A percentile compares a stretch with the other conserved stretches of the same genome.
Conservation (phyloP, 2,113 vertebrate species). For the Colossoma macropomum region DNA sequence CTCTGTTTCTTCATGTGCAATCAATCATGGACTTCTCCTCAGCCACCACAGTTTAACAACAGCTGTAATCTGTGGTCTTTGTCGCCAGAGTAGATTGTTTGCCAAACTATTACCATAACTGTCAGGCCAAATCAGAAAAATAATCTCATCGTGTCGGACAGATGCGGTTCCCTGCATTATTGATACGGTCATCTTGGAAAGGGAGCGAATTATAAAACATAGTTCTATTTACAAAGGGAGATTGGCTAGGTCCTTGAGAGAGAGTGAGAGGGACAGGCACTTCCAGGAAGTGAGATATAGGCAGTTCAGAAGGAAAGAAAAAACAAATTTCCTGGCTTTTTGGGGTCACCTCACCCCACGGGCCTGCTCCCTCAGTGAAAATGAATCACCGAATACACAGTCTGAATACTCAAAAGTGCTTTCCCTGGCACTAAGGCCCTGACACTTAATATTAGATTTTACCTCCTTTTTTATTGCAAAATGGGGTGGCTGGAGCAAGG, state of each 20-base stretch:
- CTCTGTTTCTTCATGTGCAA: conserved; percentile 82
- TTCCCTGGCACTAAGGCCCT: conserved; percentile 62
- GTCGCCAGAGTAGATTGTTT: conserved; percentile 96
- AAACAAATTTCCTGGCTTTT: conserved; percentile 81
- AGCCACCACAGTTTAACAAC: conserved; percentile 89
- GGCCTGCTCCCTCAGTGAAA: conserved; percentile 77
- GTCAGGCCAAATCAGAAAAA: conserved; percentile 97
- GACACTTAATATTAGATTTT: conserved; percentile 68
- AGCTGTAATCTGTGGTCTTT: conserved; percentile 95
- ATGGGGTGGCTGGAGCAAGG: conserved; percentile 55
- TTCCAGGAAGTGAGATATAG: conserved; percentile 96
- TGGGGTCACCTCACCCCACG: conserved; percentile 85
- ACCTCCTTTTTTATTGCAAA: conserved; percentile 59
- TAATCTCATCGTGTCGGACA: conserved; percentile 96
- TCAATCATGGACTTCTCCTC: conserved; percentile 90
- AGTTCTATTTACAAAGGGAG: conserved; percentile 99
- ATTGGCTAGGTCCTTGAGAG: conserved; percentile 97
- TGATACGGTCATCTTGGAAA: conserved; percentile 93
- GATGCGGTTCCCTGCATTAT: conserved; percentile 97
- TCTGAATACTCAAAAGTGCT: conserved; percentile 70
- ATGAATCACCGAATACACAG: conserved; percentile 80
- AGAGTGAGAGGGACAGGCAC: conserved; percentile 91
- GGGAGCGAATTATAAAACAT: conserved; percentile 98
- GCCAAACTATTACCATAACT: conserved; percentile 99
- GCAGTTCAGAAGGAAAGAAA: conserved; percentile 80